Base-by-base conservation (phyloP, 2,888 invertebrate genomes). In the Melanotus villosus region DNA sequence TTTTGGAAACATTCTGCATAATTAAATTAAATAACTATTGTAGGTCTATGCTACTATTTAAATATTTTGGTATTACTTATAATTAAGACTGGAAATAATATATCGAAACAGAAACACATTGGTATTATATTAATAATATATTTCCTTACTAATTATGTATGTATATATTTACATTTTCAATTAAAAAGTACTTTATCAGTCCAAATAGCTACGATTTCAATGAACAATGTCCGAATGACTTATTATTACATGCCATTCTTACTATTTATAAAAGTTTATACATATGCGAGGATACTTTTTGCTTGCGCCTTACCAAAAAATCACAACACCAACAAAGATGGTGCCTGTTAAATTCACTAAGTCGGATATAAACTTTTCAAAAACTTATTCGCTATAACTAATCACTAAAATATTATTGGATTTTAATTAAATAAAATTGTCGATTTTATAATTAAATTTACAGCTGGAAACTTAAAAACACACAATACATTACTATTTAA, bases 171-270 rank as follows among this genome's bases (percentile, higher is more conserved):
- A 52, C 52, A 52, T 2, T 52, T 52, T 50, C 10, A 50, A 30
- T 50, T 50, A 50, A 30, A 52, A 52, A 52, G 52, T 52, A 52
- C 16, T 52, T 52, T 32, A 52, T 52, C 52, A 52, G 52, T 52
- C 52, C 52, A n/a, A 52, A 52, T 34, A 32, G 18, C 52, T 52
- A 52, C 52, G 16, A 52, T 52, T 52, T 52, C 32, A 52, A 52
- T 52, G 52, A 52, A 52, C 52, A 52, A 18, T 14, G 32, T 16
- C n/a, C n/a, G n/a, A n/a, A n/a, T n/a, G n/a, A n/a, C 7, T 34
- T 52, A 21, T 16, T 52, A 21, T 12, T 12, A 38, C 38, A 38
- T 10, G 38, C 43, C 18, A 32, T 18, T 19, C 32, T 32, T 52
- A 9, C 32, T 52, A 52, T 16, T 23, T 52, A 52, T 52, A 52